phyloP scores from a whole-genome alignment of 2,888 invertebrate species.

The Calliopum simillimum region DNA sequence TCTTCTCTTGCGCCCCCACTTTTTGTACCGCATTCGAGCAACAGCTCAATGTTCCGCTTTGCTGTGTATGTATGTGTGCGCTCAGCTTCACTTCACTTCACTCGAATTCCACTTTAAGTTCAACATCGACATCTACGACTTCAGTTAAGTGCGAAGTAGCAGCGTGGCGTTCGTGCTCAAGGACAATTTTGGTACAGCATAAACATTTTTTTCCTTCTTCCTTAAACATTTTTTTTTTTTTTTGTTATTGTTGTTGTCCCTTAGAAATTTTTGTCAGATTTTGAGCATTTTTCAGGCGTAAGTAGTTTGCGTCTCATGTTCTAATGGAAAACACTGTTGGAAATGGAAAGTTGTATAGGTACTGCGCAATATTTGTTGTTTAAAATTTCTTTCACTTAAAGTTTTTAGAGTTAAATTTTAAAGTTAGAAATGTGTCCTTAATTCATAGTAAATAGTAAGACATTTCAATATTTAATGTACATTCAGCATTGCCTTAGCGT shows the following conservation, averaged over 20 bases:
- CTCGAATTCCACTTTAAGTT: background rate
- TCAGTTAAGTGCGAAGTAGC: constrained; percentile 25
- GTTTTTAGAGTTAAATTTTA: too few species aligned
- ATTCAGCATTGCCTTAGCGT: too few species aligned
- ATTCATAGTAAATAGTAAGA: too few species aligned
- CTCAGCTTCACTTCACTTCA: constrained; percentile 10
- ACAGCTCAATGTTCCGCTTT: too few species aligned
- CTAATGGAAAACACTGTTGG: constrained; percentile 17
- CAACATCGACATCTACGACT: background rate
- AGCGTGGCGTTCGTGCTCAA: constrained; percentile 30
- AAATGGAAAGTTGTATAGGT: too few species aligned
- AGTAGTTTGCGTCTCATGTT: constrained; percentile 19
- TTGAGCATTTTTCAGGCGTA: constrained; percentile 21
- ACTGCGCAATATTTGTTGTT: too few species aligned
- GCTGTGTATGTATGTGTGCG: too few species aligned
- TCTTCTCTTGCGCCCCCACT: too few species aligned
- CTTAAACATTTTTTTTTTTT: background rate
- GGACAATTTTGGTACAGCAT: constrained; percentile 27
- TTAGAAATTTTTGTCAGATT: constrained; percentile 9
- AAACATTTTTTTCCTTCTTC: background rate
- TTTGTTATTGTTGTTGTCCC: background rate
- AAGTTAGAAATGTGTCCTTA: too few species aligned
- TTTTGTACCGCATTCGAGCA: too few species aligned
- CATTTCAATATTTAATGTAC: too few species aligned
- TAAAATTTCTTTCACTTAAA: too few species aligned